Evolutionary conservation across 1,140 invertebrate species (phyloP), one percentile per base, ranked within the genome.

Genomic region (Himalopsyche phryganea): DNA sequence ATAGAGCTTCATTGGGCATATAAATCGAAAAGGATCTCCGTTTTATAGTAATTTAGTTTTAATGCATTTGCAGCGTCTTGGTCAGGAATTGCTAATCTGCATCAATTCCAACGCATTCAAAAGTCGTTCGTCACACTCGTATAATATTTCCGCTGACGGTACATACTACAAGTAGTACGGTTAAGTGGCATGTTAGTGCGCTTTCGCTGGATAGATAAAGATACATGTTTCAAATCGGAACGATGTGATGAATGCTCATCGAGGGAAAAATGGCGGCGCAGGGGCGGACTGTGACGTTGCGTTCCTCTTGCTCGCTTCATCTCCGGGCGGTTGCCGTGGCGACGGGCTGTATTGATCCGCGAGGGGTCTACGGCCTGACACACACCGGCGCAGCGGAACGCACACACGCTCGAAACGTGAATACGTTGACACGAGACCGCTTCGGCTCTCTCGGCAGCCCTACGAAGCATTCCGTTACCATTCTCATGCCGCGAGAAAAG

Each of bases 261-360:
- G 18, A 14, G 11, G 49, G n/a, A 41, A 13, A n/a, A 35, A 6
- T 6, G 18, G n/a, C 20, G 14, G 17, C n/a, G 50, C 14, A 13
- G 19, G 36, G 14, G 35, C 14, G 49, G 17, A 36, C 38, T 40
- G 48, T 13, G 28, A 0, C 48, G 23, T 7, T 18, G 48, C 32
- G 11, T 10, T 51, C 36, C 6, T 38, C 20, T 38, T 11, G 50
- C 50, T 19, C 41, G 51, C 32, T 32, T 40, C 52, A 19, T 47
- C 42, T 23, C 32, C 38, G 38, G 38, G 40, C 50, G 50, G 50
- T 53, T 45, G 23, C 50, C 50, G 44, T 53, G 50, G 40, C 50
- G 50, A 53, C 50, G 32, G 50, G 40, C 50, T 53, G 50, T 53
- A 45, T 45, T 53, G 50, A 53, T 53, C 50, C 40, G 20, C 19